Evolutionary conservation across 2,113 vertebrate species (phyloP), one percentile per base, ranked within the genome.

Genomic region (Mesocricetus auratus): DNA sequence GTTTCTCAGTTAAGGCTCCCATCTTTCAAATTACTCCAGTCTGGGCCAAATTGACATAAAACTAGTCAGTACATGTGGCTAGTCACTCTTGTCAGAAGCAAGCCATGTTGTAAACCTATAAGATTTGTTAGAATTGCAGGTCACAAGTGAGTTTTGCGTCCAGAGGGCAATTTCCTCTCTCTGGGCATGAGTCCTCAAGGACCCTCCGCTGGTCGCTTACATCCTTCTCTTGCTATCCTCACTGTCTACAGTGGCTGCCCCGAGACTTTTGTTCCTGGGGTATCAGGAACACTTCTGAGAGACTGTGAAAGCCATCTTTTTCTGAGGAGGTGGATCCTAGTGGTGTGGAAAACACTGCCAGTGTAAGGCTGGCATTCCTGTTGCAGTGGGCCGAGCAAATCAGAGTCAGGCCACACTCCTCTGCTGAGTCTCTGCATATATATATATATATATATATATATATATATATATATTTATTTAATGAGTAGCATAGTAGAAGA

Each of bases 381-480:
- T 33, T 77, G 22, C 78, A 58, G 47, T 6, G 42, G 69, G 50
- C 47, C 68, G 56, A 53, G 79, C 58, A 62, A 58, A 75, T 42
- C 56, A 36, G 42, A 81, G 53, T 13, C 53, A 56, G 1, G 50
- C 75, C 3, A 39, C 36, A 36, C 47, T 33, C 60, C 73, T 74
- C 53, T 16, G n/a, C 81, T 60, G 33, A 73, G 45, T 24, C 56
- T 69, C 86, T 10, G 15, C 62, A 90, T 89, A 17, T 79, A 47
- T n/a, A 8, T 71, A 86, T 92, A n/a, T n/a, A 9, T 50, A 50
- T 50, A 50, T 50, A 50, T 50, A 50, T 50, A 47, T n/a, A 19
- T 71, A 86, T 92, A 90, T 89, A 17, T 79, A 42, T 17, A 8
- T 21, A 86, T 90, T 92, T 86, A 53, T 85, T 87, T 12, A 58